phyloP scores from a whole-genome alignment of 2,113 vertebrate genomes.

The Coptodon bakossiorum region DNA sequence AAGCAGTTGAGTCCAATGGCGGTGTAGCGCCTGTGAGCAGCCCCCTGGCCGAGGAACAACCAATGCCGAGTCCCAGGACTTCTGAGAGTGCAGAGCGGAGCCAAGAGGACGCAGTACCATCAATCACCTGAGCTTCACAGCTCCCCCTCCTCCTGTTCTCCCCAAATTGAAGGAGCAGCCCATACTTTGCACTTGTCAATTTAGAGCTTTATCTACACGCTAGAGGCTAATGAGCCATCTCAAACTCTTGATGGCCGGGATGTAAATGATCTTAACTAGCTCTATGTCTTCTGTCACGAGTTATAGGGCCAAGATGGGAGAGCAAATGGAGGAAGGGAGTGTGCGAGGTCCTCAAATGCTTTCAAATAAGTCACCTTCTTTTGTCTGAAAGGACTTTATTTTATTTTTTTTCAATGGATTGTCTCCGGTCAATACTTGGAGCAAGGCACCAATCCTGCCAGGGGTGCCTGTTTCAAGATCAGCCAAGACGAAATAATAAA shows the following conservation, averaged over 20 bases:
- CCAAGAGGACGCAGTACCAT: slow-evolving; percentile 65
- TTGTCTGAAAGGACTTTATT: background rate
- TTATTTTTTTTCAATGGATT: background rate
- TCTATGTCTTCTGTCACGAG: slow-evolving; percentile 13
- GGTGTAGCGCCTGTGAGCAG: slow-evolving; percentile 24
- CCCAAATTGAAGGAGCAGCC: slow-evolving; percentile 40
- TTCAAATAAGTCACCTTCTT: background rate
- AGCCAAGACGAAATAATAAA: background rate
- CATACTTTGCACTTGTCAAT: slow-evolving; percentile 72
- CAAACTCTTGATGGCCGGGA: slow-evolving; percentile 31
- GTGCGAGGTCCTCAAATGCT: background rate
- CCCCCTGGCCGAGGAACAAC: background rate
- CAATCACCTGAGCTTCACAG: slow-evolving; percentile 44
- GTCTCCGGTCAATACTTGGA: background rate
- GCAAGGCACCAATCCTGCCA: background rate
- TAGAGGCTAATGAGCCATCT: slow-evolving; percentile 43
- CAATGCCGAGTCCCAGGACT: background rate
- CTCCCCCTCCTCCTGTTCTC: slow-evolving; percentile 9
- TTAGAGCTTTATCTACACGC: slow-evolving; percentile 57
- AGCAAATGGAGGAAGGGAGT: background rate
- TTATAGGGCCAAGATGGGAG: background rate
- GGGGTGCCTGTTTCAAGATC: background rate
- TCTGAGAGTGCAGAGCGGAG: background rate
- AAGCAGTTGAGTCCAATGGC: background rate
- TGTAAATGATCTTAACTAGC: slow-evolving; percentile 46